Conservation (phyloP, 2,113 vertebrate species). For the Capreolus pygargus region DNA sequence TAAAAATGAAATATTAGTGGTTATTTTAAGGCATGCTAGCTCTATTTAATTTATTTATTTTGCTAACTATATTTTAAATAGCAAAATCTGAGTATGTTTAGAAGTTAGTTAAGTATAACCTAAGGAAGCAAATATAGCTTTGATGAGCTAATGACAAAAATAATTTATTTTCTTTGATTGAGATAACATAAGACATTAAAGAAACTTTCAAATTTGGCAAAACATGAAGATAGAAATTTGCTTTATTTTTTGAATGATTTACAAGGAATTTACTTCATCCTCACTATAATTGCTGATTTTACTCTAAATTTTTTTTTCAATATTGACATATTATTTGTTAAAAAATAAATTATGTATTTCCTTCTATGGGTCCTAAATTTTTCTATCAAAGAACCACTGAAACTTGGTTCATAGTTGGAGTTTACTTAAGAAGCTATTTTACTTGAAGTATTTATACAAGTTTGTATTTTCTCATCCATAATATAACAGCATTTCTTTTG, state of each 20-base stretch:
- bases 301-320: not conserved
- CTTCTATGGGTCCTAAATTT: not conserved
- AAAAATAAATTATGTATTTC: not conserved
- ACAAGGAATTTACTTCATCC: not conserved
- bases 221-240: not conserved
- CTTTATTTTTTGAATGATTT: not conserved
- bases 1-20: not conserved
- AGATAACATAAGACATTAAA: not conserved
- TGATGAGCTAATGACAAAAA: not conserved
- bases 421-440: not conserved
- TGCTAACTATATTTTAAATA: not conserved
- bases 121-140: not conserved
- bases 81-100: not conserved
- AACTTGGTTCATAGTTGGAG: not conserved
- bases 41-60: not conserved
- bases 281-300: not conserved
- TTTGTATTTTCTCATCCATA: not conserved
- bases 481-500: not conserved
- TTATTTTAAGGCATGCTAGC: not conserved
- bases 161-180: not conserved
- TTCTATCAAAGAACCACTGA: not conserved
- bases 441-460: not conserved
- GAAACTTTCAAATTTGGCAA: not conserved
- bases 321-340: not conserved
- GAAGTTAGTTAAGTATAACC: not conserved